These are phyloP conservation scores for Bradypodion ventrale DNA, from an alignment of 2,797 vertebrate species.

Conservation along the genomic window DNA sequence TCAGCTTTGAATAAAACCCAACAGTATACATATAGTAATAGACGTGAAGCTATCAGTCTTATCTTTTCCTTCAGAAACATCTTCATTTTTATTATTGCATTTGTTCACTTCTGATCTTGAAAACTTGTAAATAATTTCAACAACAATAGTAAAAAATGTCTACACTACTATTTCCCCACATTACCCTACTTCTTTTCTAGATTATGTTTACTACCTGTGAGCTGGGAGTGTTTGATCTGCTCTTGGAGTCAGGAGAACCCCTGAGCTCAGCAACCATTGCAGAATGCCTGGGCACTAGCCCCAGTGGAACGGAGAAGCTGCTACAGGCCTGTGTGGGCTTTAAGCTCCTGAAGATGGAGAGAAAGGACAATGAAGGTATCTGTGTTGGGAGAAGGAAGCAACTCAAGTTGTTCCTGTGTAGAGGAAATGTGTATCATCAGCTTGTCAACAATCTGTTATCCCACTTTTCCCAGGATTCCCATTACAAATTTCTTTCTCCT, in stretches of 20 bases:
- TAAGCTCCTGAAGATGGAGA: conserved; percentile 78
- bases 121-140: no score
- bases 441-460: neutral
- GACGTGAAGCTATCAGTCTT: no score
- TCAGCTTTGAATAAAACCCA: no score
- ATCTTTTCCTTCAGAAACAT: no score
- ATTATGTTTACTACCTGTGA: conserved; percentile 88
- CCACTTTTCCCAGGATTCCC: neutral
- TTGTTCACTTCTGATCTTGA: no score
- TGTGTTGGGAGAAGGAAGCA: neutral
- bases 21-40: no score
- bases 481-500: neutral
- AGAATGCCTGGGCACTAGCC: conserved; percentile 70
- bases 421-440: neutral
- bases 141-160: no score
- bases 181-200: conserved; percentile 62
- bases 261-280: conserved; percentile 78
- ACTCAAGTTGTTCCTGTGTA: neutral
- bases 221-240: conserved; percentile 86
- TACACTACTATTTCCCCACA: no score
- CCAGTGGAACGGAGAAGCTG: conserved; percentile 80
- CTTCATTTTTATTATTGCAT: no score
- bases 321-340: conserved; percentile 84
- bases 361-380: conserved; percentile 73
- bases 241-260: conserved; percentile 74